Percentiles rank a stretch among this genome's conserved stretches.
Evolutionary conservation across 1,140 invertebrate genomes (phyloP).

Genomic region (Drosophila repleta): DNA sequence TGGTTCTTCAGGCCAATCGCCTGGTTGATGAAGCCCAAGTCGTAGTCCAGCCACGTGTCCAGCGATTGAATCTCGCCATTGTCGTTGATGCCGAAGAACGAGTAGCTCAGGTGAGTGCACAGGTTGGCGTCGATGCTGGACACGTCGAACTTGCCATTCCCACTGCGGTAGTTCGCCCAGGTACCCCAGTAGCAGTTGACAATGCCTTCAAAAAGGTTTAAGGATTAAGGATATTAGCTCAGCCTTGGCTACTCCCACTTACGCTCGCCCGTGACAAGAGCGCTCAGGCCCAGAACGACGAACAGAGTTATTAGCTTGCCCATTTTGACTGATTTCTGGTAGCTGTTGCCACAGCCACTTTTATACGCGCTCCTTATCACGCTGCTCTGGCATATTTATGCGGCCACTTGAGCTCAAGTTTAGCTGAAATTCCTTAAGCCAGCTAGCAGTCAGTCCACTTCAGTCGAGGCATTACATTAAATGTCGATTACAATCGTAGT

Average conservation of each 20-base stretch:
- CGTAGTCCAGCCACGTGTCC: slow-evolving; percentile 86
- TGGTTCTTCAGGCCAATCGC: slow-evolving; percentile 45
- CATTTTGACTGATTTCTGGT: slow-evolving; percentile 35
- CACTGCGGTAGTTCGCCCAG: slow-evolving; percentile 87
- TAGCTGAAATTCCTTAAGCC: no score
- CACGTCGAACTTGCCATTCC: slow-evolving; percentile 85
- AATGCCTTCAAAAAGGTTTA: slow-evolving; percentile 74
- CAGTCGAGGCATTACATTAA: no score
- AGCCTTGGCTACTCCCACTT: not conserved
- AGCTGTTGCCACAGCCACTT: slow-evolving; percentile 34
- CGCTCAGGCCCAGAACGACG: slow-evolving; percentile 40
- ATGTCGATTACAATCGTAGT: no score
- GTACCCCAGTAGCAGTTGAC: slow-evolving; percentile 88
- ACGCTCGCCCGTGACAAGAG: no score
- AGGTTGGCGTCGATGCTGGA: slow-evolving; percentile 86
- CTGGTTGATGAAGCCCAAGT: slow-evolving; percentile 55
- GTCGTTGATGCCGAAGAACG: slow-evolving; percentile 86
- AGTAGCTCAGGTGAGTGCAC: slow-evolving; percentile 89
- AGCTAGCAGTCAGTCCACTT: no score
- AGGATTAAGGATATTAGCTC: not conserved
- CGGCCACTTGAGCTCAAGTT: no score
- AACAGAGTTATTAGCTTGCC: slow-evolving; percentile 58
- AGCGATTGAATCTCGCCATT: slow-evolving; percentile 84
- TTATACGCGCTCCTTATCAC: no score
- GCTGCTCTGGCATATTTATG: no score